Evolutionary conservation across 2,797 vertebrate genomes (phyloP).

Genomic region (Gallinago nigripennis): DNA sequence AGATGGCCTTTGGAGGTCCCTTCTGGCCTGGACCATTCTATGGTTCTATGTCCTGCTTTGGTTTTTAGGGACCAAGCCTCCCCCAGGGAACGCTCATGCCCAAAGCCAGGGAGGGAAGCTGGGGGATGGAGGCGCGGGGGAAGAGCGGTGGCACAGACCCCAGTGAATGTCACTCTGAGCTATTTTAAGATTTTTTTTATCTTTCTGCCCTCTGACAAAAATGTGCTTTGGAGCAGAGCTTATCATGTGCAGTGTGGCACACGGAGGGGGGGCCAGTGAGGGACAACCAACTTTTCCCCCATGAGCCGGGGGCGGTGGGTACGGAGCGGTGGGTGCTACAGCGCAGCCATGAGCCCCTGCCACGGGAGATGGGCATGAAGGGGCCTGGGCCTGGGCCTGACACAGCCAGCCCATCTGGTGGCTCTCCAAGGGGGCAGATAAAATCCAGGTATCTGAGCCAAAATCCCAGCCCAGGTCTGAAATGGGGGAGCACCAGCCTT

Average conservation of each 20-base stretch:
- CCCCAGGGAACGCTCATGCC: background rate
- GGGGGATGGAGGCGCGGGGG: rapidly evolving
- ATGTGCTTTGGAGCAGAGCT: constrained; percentile 18
- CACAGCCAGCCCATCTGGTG: rapidly evolving
- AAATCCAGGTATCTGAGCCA: background rate
- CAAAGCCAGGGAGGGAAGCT: rapidly evolving
- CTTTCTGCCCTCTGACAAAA: constrained; percentile 33
- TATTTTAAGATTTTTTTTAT: constrained; percentile 58
- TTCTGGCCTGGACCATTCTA: too few relatives aligned
- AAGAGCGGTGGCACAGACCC: background rate
- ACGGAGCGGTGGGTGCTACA: rapidly evolving
- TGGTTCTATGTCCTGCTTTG: too few relatives aligned
- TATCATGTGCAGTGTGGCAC: background rate
- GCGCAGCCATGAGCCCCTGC: rapidly evolving
- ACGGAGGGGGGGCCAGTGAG: rapidly evolving
- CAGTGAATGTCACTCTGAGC: background rate
- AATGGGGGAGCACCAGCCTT: background rate
- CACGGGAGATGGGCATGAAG: background rate
- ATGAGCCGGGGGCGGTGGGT: background rate
- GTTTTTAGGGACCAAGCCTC: background rate
- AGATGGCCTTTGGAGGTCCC: too few relatives aligned
- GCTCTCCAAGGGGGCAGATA: background rate
- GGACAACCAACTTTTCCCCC: background rate
- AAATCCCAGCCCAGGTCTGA: background rate
- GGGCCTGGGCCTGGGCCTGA: rapidly evolving